phyloP scores from a whole-genome alignment of 2,888 invertebrate species.

The Seladonia tumulorum region DNA sequence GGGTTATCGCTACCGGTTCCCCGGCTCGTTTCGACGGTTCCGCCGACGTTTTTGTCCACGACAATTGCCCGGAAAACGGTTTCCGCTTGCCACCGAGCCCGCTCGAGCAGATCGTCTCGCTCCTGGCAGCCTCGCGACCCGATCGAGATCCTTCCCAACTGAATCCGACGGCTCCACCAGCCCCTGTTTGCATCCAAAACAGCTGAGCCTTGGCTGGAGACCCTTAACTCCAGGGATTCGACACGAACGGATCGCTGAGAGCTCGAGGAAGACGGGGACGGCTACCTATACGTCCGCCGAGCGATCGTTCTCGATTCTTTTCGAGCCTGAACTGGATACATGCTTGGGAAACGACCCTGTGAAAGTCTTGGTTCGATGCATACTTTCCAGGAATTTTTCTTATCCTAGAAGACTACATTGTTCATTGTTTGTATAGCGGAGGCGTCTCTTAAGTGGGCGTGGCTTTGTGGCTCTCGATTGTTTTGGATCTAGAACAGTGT shows the following conservation, averaged over 20 bases:
- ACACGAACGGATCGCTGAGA: neutral
- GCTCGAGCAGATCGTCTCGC: slow-evolving; percentile 8
- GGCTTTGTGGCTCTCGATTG: too few species aligned
- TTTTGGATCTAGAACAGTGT: too few species aligned
- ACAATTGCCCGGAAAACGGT: slow-evolving; percentile 79
- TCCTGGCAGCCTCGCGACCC: neutral
- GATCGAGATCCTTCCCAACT: neutral
- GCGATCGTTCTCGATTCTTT: neutral
- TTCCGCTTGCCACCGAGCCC: slow-evolving; percentile 22
- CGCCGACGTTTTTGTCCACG: slow-evolving; percentile 70
- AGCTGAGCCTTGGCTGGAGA: neutral
- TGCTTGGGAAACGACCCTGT: neutral
- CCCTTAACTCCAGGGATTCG: neutral
- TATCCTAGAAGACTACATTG: neutral
- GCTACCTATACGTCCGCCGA: neutral
- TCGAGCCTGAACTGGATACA: neutral
- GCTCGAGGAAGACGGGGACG: neutral
- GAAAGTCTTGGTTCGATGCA: too few species aligned
- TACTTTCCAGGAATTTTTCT: neutral
- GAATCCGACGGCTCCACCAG: neutral
- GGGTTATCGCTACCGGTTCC: slow-evolving; percentile 68
- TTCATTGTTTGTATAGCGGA: too few species aligned
- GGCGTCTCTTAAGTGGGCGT: too few species aligned
- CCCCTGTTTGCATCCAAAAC: neutral
- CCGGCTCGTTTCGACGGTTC: slow-evolving; percentile 66